phyloP scores from a whole-genome alignment of 1,140 invertebrate species.

The Lanistes nyassanus region DNA sequence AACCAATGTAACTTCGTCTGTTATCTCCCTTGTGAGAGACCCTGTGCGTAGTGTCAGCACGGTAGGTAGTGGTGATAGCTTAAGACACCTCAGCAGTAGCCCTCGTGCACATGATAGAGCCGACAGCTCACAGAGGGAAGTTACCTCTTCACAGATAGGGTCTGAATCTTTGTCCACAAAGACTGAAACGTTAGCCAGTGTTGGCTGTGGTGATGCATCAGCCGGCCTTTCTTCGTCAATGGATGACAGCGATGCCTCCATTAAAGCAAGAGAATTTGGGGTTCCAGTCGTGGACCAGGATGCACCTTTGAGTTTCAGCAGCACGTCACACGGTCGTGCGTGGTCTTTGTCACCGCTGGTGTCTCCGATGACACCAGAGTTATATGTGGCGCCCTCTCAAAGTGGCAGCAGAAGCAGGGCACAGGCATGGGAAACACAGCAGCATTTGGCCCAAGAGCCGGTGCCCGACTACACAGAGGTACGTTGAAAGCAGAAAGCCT shows the following conservation, averaged over 20 bases:
- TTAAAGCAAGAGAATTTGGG: neutral
- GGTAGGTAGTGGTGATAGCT: neutral
- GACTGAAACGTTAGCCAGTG: neutral
- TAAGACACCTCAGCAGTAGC: too few species aligned
- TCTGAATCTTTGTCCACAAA: neutral
- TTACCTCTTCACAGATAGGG: neutral
- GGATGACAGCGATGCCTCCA: neutral
- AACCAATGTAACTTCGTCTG: neutral
- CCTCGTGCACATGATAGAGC: too few species aligned
- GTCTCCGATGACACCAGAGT: conserved; percentile 14
- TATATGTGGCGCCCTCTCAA: conserved; percentile 1
- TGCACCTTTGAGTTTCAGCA: conserved; percentile 29
- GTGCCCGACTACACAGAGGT: neutral
- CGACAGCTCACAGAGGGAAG: neutral
- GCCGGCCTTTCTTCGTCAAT: neutral
- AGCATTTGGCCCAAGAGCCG: conserved; percentile 7
- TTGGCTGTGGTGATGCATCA: neutral
- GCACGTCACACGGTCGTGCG: neutral
- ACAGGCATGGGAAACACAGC: conserved; percentile 12
- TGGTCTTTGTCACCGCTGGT: conserved; percentile 5
- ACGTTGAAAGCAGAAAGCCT: neutral
- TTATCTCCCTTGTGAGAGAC: neutral
- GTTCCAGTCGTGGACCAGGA: conserved; percentile 26
- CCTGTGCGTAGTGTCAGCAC: neutral
- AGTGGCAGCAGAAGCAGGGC: neutral